phyloP scores from a whole-genome alignment of 2,113 vertebrate genomes.

The Acanthochromis polyacanthus region DNA sequence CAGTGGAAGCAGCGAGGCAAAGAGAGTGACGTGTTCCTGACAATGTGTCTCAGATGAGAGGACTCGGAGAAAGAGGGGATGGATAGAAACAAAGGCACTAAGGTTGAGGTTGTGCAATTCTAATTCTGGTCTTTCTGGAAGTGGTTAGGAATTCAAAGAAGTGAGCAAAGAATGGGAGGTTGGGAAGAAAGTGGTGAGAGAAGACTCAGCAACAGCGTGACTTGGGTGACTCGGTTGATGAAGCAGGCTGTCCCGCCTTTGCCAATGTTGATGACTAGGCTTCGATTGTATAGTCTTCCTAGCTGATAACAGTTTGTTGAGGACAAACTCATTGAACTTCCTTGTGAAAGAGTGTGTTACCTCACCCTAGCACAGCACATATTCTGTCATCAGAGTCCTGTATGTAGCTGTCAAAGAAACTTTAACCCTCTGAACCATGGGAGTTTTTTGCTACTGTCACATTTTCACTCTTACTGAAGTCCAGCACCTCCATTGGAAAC shows the following conservation, averaged over 20 bases:
- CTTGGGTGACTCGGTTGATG: not conserved
- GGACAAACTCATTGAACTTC: not conserved
- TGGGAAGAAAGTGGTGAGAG: conserved; percentile 6
- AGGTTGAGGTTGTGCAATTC: conserved; percentile 37
- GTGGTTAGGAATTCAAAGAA: conserved; percentile 31
- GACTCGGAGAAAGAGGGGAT: conserved; percentile 10
- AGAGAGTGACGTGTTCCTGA: conserved; percentile 30
- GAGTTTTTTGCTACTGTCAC: too few relatives aligned
- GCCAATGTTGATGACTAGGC: not conserved
- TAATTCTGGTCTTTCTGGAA: conserved; percentile 21
- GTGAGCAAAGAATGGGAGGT: not conserved
- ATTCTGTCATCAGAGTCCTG: too few relatives aligned
- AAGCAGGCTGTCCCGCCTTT: not conserved
- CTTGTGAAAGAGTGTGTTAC: not conserved
- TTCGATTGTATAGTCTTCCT: not conserved
- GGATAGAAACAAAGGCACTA: not conserved
- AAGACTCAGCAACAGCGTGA: not conserved
- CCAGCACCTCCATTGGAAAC: too few relatives aligned
- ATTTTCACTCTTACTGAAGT: too few relatives aligned
- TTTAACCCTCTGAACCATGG: too few relatives aligned
- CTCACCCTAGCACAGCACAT: too few relatives aligned
- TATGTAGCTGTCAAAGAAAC: too few relatives aligned
- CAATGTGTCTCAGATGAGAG: conserved; percentile 43
- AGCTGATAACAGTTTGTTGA: not conserved
- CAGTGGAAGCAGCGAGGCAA: conserved; percentile 31